Evolutionary conservation across 2,797 vertebrate species (phyloP), one percentile per base, ranked within the genome.

Genomic region (Scolopax bukidnonensis): DNA sequence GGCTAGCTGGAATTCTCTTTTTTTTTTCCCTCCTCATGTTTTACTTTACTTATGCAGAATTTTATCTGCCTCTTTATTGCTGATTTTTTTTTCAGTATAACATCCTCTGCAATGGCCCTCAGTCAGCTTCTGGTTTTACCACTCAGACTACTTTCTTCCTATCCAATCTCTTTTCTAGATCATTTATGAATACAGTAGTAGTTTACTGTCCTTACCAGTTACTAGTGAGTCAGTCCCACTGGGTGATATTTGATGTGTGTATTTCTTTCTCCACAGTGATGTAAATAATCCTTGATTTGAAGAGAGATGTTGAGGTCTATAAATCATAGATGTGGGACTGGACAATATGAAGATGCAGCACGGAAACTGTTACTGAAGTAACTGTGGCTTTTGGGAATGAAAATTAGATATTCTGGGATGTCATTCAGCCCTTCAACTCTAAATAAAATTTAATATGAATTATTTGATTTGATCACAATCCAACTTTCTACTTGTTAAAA

Each of bases 391-490:
- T 76, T 20, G 56, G 47, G 43, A 89, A 59, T 23, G 13, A 67
- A 92, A 94, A 90, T 27, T 13, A 87, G 74, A 41, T 87, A 75
- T 65, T 64, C 54, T 73, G 32, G 15, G 43, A 64, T 75, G 27
- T 48, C 60, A 43, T 43, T 47, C 40, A 87, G 23, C 59, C 40
- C n/a, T 90, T 90, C 24, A 45, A 11, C 67, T 76, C 28, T 47
- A 90, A 92, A 92, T 23, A 63, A 40, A 47, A 69, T n/a, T 84
- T 90, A 51, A 88, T 51, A 86, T 33, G 13, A 93, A 86, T 96
- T 85, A 89, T 74, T 89, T 85, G 67, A 83, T 83, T 89, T 89
- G 32, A 83, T 74, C 48, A 60, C 11, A 88, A 64, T 71, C 41
- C 57, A 93, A 56, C 64, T 80, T 76, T n/a, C 36, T 53, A 11